Base-by-base conservation (phyloP, 2,797 vertebrate genomes). In the Capromys pilorides region DNA sequence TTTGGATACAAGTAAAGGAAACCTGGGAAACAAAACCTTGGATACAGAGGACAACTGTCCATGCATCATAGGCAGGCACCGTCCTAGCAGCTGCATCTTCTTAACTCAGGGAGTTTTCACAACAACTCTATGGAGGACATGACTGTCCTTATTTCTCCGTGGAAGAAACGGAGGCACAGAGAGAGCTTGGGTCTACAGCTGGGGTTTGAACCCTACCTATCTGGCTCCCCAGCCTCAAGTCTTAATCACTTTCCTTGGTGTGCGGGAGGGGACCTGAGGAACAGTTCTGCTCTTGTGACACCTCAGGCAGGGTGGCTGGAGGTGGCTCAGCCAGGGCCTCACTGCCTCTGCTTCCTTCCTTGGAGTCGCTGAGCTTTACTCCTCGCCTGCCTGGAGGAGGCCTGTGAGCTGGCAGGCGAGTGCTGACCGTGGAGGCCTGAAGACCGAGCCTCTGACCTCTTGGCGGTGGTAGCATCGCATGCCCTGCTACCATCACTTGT, bases 11-110 rank as follows among this genome's bases (percentile, higher is more conserved):
- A 12, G 9, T 49, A 67, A 62, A 33, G 49, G 6, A 26, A 61
- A 71, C 41, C 51, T 33, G 39, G 36, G 33, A 36, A 80, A 21
- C 11, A 45, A 84, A 88, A 54, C 61, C 49, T 33, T 4, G 3
- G 64, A 24, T 59, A n/a, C 41, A 85, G 39, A 6, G 39, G 18
- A n/a, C 18, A 31, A 11, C 26, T 78, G 31, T 51, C 14, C 1
- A 0, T 4, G 41, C 2, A 54, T 75, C 31, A n/a, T 1, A 21
- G 6, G 2, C 9, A 59, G 10, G 2, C 9, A 51, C 13, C 13
- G 5, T 62, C n/a, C n/a, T 10, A 45, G 59, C 11, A 71, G n/a
- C 18, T 81, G 69, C 49, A 49, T 6, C 14, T 41, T 54, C 28
- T 75, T 62, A 57, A 67, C 36, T 80, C 57, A 54, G 59, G 31